phyloP scores from a whole-genome alignment of 2,888 invertebrate genomes.

The Neoascia interrupta region DNA sequence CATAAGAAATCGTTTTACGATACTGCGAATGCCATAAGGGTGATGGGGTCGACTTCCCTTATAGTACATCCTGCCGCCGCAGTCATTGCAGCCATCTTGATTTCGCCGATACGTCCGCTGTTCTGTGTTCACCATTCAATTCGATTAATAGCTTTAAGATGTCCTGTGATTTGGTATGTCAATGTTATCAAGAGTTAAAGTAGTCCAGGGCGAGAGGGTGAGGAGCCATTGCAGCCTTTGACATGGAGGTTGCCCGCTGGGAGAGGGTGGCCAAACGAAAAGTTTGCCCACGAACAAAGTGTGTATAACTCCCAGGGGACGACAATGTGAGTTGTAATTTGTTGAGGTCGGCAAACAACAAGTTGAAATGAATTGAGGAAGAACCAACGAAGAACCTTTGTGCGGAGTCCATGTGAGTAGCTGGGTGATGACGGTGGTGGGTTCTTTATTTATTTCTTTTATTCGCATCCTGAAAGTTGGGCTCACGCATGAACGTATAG shows the following conservation, averaged over 20 bases:
- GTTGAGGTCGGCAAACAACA: constrained; percentile 65
- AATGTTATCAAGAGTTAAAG: constrained; percentile 50
- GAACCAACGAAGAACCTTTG: constrained; percentile 5
- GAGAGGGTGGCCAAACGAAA: constrained; percentile 16
- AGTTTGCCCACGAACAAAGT: constrained; percentile 27
- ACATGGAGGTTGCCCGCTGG: constrained; percentile 28
- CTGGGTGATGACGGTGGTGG: constrained; percentile 1
- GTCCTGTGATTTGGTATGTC: constrained; percentile 67
- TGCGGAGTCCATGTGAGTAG: background rate
- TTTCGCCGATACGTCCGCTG: background rate
- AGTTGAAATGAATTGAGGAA: constrained; percentile 59
- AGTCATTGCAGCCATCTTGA: constrained; percentile 29
- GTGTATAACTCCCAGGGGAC: constrained; percentile 37
- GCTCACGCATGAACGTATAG: constrained; percentile 17
- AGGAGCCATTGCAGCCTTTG: constrained; percentile 26
- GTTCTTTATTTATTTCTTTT: constrained; percentile 28
- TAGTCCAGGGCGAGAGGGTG: background rate
- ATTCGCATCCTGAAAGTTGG: constrained; percentile 15
- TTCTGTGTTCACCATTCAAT: constrained; percentile 26
- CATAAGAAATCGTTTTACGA: constrained; percentile 68
- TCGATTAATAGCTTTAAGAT: constrained; percentile 61
- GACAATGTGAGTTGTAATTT: constrained; percentile 56
- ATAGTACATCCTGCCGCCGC: background rate
- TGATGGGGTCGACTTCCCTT: constrained; percentile 25
- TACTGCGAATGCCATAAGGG: constrained; percentile 43